A percentile compares a stretch with the other conserved stretches of the same genome.
phyloP scores from a whole-genome alignment of 2,113 vertebrate species.

The Oncorhynchus nerka region DNA sequence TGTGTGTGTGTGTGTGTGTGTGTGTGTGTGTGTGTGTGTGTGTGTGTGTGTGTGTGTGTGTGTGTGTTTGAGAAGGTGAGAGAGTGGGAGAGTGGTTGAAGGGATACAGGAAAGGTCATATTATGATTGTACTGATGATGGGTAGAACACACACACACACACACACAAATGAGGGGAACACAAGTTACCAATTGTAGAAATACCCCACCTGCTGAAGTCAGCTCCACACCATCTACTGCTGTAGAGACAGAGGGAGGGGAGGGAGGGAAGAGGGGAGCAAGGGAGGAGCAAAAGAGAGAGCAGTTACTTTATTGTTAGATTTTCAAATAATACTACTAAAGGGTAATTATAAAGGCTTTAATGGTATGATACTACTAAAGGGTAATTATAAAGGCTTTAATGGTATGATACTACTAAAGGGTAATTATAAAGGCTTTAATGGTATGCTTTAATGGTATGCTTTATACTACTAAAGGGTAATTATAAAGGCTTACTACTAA shows the following conservation, averaged over 20 bases:
- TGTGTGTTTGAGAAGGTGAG: neutral
- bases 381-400: too few species aligned
- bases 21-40: too few species aligned
- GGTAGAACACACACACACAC: neutral
- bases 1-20: slow-evolving; percentile 2
- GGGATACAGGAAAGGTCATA: neutral
- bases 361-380: too few species aligned
- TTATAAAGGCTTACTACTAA: too few species aligned
- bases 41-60: too few species aligned
- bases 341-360: neutral
- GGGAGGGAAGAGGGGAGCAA: neutral
- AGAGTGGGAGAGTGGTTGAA: neutral
- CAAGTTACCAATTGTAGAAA: slow-evolving; percentile 60
- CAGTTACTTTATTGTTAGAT: slow-evolving; percentile 44
- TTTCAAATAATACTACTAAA: slow-evolving; percentile 21
- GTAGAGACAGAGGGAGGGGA: slow-evolving; percentile 31
- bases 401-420: too few species aligned
- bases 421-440: too few species aligned
- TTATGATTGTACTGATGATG: neutral
- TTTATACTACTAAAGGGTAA: too few species aligned
- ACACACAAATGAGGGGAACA: slow-evolving; percentile 31
- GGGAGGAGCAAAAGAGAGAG: slow-evolving; percentile 11
- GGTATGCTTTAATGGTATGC: too few species aligned
- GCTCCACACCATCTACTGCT: slow-evolving; percentile 79
- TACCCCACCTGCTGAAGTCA: slow-evolving; percentile 76